Evolutionary conservation across 2,888 invertebrate genomes (phyloP).

Genomic region (Rhamnusium bicolor): DNA sequence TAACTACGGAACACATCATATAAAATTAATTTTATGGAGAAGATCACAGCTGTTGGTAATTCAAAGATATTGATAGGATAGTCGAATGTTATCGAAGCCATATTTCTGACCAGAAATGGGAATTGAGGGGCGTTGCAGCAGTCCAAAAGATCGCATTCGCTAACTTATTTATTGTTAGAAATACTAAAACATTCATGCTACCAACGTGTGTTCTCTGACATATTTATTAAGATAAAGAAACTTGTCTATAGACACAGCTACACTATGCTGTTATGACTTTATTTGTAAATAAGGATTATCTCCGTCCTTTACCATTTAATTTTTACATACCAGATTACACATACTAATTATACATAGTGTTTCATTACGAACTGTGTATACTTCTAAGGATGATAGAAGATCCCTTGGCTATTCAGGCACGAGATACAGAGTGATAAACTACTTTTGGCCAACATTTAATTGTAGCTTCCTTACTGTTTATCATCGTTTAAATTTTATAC

Average conservation of each 20-base stretch:
- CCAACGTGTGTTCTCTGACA: slow-evolving; percentile 33
- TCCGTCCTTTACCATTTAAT: too few relatives aligned
- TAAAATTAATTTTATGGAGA: slow-evolving; percentile 34
- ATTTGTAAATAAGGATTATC: too few relatives aligned
- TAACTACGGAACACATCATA: slow-evolving; percentile 28
- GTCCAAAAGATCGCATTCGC: slow-evolving; percentile 43
- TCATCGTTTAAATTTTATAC: too few relatives aligned
- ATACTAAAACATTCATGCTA: slow-evolving; percentile 49
- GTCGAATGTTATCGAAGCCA: slow-evolving; percentile 2
- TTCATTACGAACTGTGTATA: too few relatives aligned
- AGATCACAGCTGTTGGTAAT: slow-evolving; percentile 36
- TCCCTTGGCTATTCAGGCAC: too few relatives aligned
- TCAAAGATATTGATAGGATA: slow-evolving; percentile 35
- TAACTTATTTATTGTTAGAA: slow-evolving; percentile 46
- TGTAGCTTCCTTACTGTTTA: too few relatives aligned
- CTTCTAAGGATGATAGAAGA: too few relatives aligned
- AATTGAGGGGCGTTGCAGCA: slow-evolving; percentile 41
- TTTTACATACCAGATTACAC: too few relatives aligned
- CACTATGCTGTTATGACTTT: slow-evolving; percentile 30
- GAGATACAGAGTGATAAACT: too few relatives aligned
- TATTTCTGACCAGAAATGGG: slow-evolving; percentile 30
- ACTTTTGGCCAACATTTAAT: too few relatives aligned
- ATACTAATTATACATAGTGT: too few relatives aligned
- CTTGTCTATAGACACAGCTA: neutral
- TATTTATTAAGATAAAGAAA: slow-evolving; percentile 40